Base-by-base conservation (phyloP, 2,797 vertebrate genomes). In the Steatocranus sp. region DNA sequence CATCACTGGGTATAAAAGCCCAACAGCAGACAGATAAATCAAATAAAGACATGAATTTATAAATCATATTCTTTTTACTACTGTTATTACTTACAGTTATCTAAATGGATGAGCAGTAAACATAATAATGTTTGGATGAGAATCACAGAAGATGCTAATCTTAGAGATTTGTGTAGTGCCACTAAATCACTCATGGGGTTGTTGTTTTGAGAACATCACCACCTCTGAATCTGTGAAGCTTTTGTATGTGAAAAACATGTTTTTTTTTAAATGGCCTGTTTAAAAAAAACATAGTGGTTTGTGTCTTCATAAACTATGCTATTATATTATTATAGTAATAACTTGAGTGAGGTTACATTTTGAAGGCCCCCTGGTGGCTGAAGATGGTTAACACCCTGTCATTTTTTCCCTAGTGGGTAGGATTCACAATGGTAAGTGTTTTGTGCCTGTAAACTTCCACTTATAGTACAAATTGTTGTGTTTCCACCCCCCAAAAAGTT, bases 351-450 rank as follows among this genome's bases (percentile, higher is more conserved):
- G 74, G 27, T 61, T 75, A 79, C 15, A 68, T 83, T 88, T 76
- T 61, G 34, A 70, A 83, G 88, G 86, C 78, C 88, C 86, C 75
- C 88, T 91, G 54, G 77, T 84, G 86, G 84, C 54, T 56, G 53
- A 86, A 18, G 56, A 27, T 75, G 78, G 70, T 43, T 36, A n/a
- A 30, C 32, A 73, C 50, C n/a, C 46, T 79, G 43, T 66, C 58
- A 79, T 54, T 80, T 56, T 50, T 85, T 6, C 50, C 75, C 54
- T 43, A 68, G 25, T 54, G 30, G 30, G 20, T 18, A 25, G 63
- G 8, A 25, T 17, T 68, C 54, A 46, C 32, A 34, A 63, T 30
- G 7, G 30, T 79, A n/a, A 10, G 46, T 58, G 14, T 70, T 83
- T 76, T 68, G 36, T 41, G 36, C n/a, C n/a, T 34, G n/a, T 51